A percentile compares a stretch with the other conserved stretches of the same genome.
phyloP scores from a whole-genome alignment of 2,113 vertebrate genomes.

The Morphnarchus princeps region DNA sequence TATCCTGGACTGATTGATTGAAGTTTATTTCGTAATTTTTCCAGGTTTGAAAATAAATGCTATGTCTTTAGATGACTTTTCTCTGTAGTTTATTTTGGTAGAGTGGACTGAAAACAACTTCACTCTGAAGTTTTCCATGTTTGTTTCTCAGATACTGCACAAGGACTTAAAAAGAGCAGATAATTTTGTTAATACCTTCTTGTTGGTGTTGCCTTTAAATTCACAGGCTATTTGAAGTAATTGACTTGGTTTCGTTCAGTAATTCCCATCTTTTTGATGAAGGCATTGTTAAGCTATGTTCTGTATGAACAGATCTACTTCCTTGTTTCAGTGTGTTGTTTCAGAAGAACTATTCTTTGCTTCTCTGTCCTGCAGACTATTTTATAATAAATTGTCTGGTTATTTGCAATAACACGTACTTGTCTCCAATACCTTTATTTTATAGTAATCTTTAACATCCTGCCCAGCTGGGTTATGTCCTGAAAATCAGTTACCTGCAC shows the following conservation, averaged over 20 bases:
- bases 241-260: neutral
- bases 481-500: neutral
- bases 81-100: neutral
- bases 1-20: constrained; percentile 62
- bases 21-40: neutral
- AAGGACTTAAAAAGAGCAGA: neutral
- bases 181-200: neutral
- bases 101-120: neutral
- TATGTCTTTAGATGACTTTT: neutral
- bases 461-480: neutral
- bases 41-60: neutral
- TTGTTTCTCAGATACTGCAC: neutral
- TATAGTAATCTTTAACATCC: neutral
- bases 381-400: neutral
- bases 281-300: neutral
- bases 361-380: neutral
- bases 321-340: neutral
- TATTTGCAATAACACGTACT: neutral
- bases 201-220: neutral
- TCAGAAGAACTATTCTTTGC: neutral
- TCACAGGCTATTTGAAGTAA: neutral
- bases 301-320: neutral
- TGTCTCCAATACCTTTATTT: neutral
- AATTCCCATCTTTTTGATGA: neutral
- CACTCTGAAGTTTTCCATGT: neutral